A percentile compares a stretch with the other conserved stretches of the same genome.
These are phyloP conservation scores for Heliconius charithonia DNA, from an alignment of 2,888 invertebrate genomes.

Conservation along the genomic window DNA sequence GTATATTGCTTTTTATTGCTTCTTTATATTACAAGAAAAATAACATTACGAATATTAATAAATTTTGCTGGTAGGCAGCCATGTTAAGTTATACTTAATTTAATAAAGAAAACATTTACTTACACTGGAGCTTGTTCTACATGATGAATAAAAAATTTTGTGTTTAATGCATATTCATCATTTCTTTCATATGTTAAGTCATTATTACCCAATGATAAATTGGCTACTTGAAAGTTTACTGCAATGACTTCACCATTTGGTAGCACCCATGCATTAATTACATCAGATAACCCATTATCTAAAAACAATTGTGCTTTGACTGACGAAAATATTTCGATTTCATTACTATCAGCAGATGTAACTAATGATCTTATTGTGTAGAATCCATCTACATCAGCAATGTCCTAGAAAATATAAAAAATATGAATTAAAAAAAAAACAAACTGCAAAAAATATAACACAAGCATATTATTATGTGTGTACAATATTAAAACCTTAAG, in stretches of 20 bases:
- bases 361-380: constrained; percentile 89
- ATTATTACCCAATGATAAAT: constrained; percentile 57
- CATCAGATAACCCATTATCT: constrained; percentile 90
- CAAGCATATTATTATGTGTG: not conserved
- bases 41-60: not conserved
- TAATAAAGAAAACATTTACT: constrained; percentile 51
- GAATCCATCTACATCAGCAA: constrained; percentile 87
- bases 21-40: not conserved
- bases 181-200: constrained; percentile 42
- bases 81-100: too few relatives aligned
- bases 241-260: constrained; percentile 90
- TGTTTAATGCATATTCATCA: constrained; percentile 84
- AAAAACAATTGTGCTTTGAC: constrained; percentile 91
- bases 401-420: constrained; percentile 33
- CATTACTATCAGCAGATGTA: constrained; percentile 86
- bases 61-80: not conserved
- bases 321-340: constrained; percentile 89
- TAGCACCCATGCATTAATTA: constrained; percentile 91
- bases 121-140: constrained; percentile 91
- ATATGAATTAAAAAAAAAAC: not conserved
- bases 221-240: constrained; percentile 83
- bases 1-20: too few relatives aligned
- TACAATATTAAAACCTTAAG: constrained; percentile 76
- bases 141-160: constrained; percentile 90
- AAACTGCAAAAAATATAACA: not conserved